A percentile compares a stretch with the other conserved stretches of the same genome.
phyloP scores from a whole-genome alignment of 2,888 invertebrate species.

The Platypus cylindrus region DNA sequence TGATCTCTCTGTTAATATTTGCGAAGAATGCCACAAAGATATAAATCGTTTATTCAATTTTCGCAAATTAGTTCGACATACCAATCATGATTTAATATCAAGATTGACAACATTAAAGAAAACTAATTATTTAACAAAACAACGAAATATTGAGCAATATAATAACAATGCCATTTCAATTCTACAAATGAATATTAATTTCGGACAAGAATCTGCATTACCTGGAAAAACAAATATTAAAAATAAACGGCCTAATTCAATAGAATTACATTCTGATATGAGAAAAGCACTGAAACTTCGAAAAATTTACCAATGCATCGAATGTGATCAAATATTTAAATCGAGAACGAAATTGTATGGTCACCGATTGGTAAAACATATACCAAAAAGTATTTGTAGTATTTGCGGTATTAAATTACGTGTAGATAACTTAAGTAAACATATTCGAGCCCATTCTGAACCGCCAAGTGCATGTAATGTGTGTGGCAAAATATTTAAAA shows the following conservation, averaged over 20 bases:
- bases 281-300: slow-evolving; percentile 9
- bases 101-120: slow-evolving; percentile 15
- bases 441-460: slow-evolving; percentile 24
- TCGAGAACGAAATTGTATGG: too few relatives aligned
- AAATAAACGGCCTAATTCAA: slow-evolving; percentile 5
- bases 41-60: slow-evolving; percentile 25
- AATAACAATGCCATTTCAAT: slow-evolving; percentile 4
- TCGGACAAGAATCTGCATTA: slow-evolving; percentile 2
- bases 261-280: background rate
- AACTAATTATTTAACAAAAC: slow-evolving; percentile 13
- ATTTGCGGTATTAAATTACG: slow-evolving; percentile 25
- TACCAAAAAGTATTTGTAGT: slow-evolving; percentile 22
- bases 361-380: slow-evolving; percentile 20
- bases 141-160: slow-evolving; percentile 11
- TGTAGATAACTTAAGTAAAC: slow-evolving; percentile 24
- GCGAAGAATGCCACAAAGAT: slow-evolving; percentile 24
- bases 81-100: slow-evolving; percentile 20
- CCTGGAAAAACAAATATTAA: slow-evolving; percentile 4
- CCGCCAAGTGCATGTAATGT: slow-evolving; percentile 22
- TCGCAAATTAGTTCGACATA: slow-evolving; percentile 23
- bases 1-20: slow-evolving; percentile 22
- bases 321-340: too few relatives aligned
- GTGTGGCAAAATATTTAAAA: slow-evolving; percentile 25
- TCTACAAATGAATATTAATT: slow-evolving; percentile 1
- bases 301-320: too few relatives aligned